Conservation (phyloP, 2,113 vertebrate species). For the Barnardius zonarius region DNA sequence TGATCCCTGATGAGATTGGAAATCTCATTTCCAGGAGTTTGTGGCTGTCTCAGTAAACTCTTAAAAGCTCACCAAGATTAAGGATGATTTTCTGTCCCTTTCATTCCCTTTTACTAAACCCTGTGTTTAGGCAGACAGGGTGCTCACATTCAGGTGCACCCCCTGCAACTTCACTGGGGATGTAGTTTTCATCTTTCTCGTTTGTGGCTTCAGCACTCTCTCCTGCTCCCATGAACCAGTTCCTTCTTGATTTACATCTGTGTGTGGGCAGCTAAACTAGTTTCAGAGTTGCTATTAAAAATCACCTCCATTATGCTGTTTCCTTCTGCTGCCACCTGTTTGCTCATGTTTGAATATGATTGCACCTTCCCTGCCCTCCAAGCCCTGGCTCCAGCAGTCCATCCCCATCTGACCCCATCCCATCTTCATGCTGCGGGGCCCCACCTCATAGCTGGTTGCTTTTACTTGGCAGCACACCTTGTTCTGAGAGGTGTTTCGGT, state of each 20-base stretch:
- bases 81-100: neutral
- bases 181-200: neutral
- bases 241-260: neutral
- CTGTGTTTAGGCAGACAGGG: neutral
- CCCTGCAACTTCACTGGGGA: neutral
- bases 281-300: neutral
- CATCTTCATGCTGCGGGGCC: neutral
- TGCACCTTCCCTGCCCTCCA: neutral
- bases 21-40: conserved; percentile 12
- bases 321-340: neutral
- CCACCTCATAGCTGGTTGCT: neutral
- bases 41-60: neutral
- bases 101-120: neutral
- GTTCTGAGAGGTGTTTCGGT: conserved; percentile 41
- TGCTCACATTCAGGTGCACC: neutral
- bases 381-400: neutral
- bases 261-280: neutral
- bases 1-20: neutral
- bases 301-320: neutral
- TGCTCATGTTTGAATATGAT: neutral
- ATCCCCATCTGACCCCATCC: neutral
- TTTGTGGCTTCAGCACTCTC: neutral
- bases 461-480: conserved; percentile 53
- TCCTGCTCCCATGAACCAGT: neutral
- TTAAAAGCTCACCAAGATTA: neutral